Evolutionary conservation across 2,797 vertebrate species (phyloP), one percentile per base, ranked within the genome.

Genomic region (Poeciliopsis presidionis): DNA sequence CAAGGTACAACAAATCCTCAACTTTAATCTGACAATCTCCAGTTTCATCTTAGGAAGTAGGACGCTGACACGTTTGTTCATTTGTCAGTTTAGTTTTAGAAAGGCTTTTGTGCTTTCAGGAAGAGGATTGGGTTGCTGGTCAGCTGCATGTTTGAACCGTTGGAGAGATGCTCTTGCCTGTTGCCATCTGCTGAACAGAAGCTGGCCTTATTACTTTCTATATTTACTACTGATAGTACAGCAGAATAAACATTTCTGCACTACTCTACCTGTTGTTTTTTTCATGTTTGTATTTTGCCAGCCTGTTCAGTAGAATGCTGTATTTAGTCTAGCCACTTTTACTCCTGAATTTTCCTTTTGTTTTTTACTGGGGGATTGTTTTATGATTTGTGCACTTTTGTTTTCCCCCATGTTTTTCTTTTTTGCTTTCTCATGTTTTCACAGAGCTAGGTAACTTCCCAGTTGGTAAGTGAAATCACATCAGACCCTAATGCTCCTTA

Each of bases 381-480:
- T 96, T 97, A 94, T 97, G 98, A 96, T 97, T 92, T 96, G 95
- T 96, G 96, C 97, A 93, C 97, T 96, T 93, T 90, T 97, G 57
- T 45, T 97, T 93, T 90, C 86, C 88, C 88, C 90, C 90, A 90
- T 76, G 65, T 91, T 90, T 92, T 84, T 84, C 97, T 96, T 95
- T 97, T 96, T 95, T 96, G 90, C 92, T 97, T 84, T 90, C 63
- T 89, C 95, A 95, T 95, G 95, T 96, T 93, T 97, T 96, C 93
- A 94, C 97, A 99, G 98, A 98, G 95, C 97, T 99, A 98, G 97
- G 97, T 99, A 97, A 96, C 96, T 89, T 98, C 93, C 95, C 97
- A 1, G 59, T 96, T 76, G 98, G 98, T 99, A 96, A 99, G 98
- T 99, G 96, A 95, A 85, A 79, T 92, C 57, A 87, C 46, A 80